Evolutionary conservation across 1,140 invertebrate genomes (phyloP).

Genomic region (Aphelenchoides avenae): DNA sequence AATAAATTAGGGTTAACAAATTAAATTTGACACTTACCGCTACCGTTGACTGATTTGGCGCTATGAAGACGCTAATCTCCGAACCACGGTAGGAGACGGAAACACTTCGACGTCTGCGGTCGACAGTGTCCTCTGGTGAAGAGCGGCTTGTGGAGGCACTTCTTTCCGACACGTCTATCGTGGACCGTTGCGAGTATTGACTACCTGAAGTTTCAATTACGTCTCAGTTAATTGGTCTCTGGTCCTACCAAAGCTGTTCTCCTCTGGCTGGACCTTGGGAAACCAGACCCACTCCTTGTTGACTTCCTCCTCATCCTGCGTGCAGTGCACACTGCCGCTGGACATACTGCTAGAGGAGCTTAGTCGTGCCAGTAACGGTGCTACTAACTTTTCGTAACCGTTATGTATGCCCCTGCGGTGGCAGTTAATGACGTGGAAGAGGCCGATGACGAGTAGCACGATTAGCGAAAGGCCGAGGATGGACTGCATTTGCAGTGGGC

Average conservation of each 20-base stretch:
- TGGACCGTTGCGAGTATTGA: constrained; percentile 29
- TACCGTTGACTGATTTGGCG: constrained; percentile 21
- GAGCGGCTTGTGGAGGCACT: constrained; percentile 8
- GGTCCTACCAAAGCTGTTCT: constrained; percentile 12
- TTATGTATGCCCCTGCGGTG: constrained; percentile 11
- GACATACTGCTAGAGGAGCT: constrained; percentile 11
- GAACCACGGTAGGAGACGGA: constrained; percentile 27
- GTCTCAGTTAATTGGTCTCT: not conserved
- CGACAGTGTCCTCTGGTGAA: not conserved
- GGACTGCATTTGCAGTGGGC: no score
- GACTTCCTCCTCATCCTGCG: constrained; percentile 13
- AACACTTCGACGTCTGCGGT: constrained; percentile 20
- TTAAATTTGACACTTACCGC: constrained; percentile 16
- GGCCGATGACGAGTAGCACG: constrained; percentile 13
- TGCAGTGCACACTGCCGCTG: constrained; percentile 14
- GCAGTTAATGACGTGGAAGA: constrained; percentile 22
- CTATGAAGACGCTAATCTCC: constrained; percentile 25
- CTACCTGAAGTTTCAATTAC: constrained; percentile 12
- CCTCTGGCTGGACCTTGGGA: constrained; percentile 21
- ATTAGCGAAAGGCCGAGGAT: constrained; percentile 15
- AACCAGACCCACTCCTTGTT: constrained; percentile 26
- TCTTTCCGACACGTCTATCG: constrained; percentile 23
- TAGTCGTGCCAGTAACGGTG: constrained; percentile 20
- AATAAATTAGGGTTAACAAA: constrained; percentile 14
- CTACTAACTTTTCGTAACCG: constrained; percentile 27